phyloP scores from a whole-genome alignment of 2,888 invertebrate species.

The Cistogaster globosa region DNA sequence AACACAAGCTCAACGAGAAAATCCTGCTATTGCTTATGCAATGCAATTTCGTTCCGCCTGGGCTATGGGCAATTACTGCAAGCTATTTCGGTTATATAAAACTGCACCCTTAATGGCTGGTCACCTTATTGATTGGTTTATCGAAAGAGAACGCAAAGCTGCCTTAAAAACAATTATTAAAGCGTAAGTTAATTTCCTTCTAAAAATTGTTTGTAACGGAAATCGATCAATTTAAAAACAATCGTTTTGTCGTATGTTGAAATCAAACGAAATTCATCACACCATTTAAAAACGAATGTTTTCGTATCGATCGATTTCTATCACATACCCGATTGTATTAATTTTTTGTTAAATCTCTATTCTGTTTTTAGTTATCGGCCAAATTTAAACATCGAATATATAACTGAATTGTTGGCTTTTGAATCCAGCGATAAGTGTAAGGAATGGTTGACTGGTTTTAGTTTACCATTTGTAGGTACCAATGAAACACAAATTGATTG shows the following conservation, averaged over 20 bases:
- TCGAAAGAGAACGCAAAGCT: constrained; percentile 95
- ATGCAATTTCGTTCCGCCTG: constrained; percentile 95
- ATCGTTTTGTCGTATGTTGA: too few species aligned
- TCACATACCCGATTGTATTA: too few species aligned
- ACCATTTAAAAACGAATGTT: too few species aligned
- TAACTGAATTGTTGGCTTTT: constrained; percentile 95
- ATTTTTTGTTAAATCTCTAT: neutral
- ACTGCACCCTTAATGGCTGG: constrained; percentile 97
- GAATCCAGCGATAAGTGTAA: constrained; percentile 91
- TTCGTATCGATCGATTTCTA: too few species aligned
- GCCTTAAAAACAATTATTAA: constrained; percentile 97
- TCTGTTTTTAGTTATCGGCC: constrained; percentile 94
- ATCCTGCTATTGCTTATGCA: constrained; percentile 93
- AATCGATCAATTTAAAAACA: too few species aligned
- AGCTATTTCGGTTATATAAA: constrained; percentile 95
- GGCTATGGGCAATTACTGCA: constrained; percentile 95
- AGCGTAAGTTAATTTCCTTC: constrained; percentile 89
- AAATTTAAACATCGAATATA: constrained; percentile 92
- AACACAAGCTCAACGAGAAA: constrained; percentile 89
- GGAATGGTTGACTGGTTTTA: constrained; percentile 93
- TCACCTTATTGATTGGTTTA: constrained; percentile 99
- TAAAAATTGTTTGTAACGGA: neutral
- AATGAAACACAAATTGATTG: constrained; percentile 92
- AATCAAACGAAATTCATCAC: too few species aligned
- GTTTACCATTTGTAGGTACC: constrained; percentile 88